Evolutionary conservation across 2,888 invertebrate species (phyloP), one percentile per base, ranked within the genome.

Genomic region (Drosophila villosipedis): DNA sequence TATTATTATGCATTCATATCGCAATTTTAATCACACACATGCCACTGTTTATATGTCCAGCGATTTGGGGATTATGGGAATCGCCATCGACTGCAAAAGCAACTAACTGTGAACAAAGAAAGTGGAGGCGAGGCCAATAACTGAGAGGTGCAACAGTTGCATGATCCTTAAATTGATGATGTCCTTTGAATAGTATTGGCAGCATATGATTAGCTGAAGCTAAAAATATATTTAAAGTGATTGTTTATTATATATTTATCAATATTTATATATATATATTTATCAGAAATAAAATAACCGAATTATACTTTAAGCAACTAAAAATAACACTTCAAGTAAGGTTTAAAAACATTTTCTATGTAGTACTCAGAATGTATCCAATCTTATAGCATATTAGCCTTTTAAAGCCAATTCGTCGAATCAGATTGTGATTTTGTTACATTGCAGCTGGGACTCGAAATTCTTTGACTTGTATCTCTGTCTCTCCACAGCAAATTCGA

Each of bases 1-100:
- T 83, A 87, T 90, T 87, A 87, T 90, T 89, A 90, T 83, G 86
- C 90, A 90, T 87, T 87, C 91, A 90, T 90, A 87, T 86, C 83
- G 89, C 73, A 77, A 77, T 77, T 89, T 87, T 90, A 90, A 90
- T 90, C 91, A 89, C 89, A 87, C 65, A 78, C 76, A 68, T 67
- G 68, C 52, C 72, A 37, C 77, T 60, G 50, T 68, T 64, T 73
- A 69, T n/a, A 14, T 70, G 71, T 63, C 70, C 54, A 68, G 61
- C 49, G 72, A 62, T 72, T 55, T 63, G 83, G 83, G 86, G 71
- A 85, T 89, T 89, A 78, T 59, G 68, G 65, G 69, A 65, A 77
- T 72, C 39, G 68, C 57, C 43, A 67, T 74, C 49, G 63, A 73
- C 43, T 54, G 41, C 49, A 54, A 61, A 57, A 35, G 30, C 68